phyloP scores from a whole-genome alignment of 2,113 vertebrate genomes.

The Sturnira hondurensis region DNA sequence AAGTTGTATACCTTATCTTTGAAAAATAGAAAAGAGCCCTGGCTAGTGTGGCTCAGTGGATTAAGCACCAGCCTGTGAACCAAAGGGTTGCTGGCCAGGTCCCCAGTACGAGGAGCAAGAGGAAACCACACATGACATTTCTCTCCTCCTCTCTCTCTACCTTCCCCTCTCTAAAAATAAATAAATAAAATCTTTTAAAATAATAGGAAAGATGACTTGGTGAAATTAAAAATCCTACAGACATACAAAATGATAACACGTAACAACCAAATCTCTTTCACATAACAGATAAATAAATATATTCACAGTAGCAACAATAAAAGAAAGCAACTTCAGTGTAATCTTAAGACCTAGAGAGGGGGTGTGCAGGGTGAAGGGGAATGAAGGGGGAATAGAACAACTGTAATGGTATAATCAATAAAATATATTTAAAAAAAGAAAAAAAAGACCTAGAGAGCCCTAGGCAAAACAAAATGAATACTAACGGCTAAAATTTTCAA shows the following conservation, averaged over 20 bases:
- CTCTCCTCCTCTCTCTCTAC: no score
- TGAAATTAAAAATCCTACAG: neutral
- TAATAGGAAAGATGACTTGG: neutral
- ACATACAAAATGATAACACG: neutral
- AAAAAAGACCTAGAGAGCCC: neutral
- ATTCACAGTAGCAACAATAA: neutral
- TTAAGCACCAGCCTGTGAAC: no score
- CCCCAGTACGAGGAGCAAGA: no score
- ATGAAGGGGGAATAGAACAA: no score
- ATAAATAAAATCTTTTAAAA: neutral
- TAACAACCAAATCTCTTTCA: neutral
- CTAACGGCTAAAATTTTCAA: neutral
- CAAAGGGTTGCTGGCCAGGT: no score
- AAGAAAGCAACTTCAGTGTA: conserved; percentile 21
- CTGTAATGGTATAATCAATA: no score
- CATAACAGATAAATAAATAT: neutral
- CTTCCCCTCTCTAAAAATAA: no score
- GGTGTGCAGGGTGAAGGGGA: no score
- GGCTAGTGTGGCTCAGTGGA: no score
- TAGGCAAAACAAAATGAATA: conserved; percentile 28
- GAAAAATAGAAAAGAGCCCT: neutral
- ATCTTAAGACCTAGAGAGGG: conserved; percentile 6
- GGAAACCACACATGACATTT: no score
- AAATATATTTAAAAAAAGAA: no score
- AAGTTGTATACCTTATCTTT: neutral